Base-by-base conservation (phyloP, 2,113 vertebrate genomes). In the Phrynosoma blainvillii region DNA sequence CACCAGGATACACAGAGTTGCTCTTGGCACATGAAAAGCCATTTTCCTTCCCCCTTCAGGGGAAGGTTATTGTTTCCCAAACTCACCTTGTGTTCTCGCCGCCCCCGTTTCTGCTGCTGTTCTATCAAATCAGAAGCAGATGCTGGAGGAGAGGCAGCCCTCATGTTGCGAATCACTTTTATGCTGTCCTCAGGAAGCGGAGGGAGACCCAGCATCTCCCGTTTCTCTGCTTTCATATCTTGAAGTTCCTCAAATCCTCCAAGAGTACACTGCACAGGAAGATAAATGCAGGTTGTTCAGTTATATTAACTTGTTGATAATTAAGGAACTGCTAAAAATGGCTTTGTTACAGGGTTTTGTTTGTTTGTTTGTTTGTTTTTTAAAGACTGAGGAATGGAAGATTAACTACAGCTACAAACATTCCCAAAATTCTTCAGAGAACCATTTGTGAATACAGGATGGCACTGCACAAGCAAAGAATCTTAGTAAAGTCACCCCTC, bases 61-160 rank as follows among this genome's bases (percentile, higher is more conserved):
- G 13, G 42, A 11, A 36, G 7, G 10, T 42, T 40, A 30, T 18
- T 20, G 20, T 27, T 25, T n/a, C 1, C 0, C 0, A 0, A n/a
- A 16, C 92, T 92, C 88, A 99, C 99, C 97, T 99, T 99, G 94
- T 99, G 98, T 87, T 99, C 98, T 20, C 99, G 96, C 0, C 99
- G 98, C 1, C 98, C 98, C 3, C 98, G 96, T 79, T 99, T 98
- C 92, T 99, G 99, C 87, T 99, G 99, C 95, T 99, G 99, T 90
- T 99, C 99, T 0, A 99, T 99, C 87, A 99, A 97, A 94, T 99
- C 99, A 0, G 99, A 99, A 9, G 99, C 99, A 0, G 99, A 99
- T 0, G 99, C 98, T 0, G 99, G 99, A 0, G 99, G 99, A 2
- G 99, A 99, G 27, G 99, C 98, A 0, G 99, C 99, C 13, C 99